These are phyloP conservation scores for Drosophila equinoxialis DNA, from an alignment of 1,140 invertebrate genomes.

Conservation along the genomic window DNA sequence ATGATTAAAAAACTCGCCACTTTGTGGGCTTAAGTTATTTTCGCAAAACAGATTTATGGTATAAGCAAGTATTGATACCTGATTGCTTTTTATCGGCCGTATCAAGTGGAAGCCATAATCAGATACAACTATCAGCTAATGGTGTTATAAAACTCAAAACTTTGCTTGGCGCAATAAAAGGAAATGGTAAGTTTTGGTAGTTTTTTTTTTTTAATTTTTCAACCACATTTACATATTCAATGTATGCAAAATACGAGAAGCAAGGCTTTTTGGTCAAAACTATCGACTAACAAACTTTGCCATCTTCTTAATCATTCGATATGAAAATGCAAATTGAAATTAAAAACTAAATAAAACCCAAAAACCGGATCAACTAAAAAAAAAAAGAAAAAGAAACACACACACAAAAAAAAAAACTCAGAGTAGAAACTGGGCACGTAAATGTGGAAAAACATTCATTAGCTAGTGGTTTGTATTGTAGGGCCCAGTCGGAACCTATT, in stretches of 20 bases:
- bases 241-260: constrained; percentile 44
- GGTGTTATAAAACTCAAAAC: neutral
- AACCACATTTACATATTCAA: constrained; percentile 46
- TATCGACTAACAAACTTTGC: neutral
- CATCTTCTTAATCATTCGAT: constrained; percentile 25
- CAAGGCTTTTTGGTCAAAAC: neutral
- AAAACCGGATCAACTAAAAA: constrained; percentile 5
- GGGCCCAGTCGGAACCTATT: constrained; percentile 6
- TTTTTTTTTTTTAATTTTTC: neutral
- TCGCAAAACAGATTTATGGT: no score
- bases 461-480: constrained; percentile 3
- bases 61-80: no score
- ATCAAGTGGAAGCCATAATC: neutral
- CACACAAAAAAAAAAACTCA: neutral
- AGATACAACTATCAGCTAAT: neutral
- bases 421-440: constrained; percentile 5
- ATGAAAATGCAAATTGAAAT: constrained; percentile 54
- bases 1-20: neutral
- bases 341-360: constrained; percentile 27
- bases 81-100: neutral
- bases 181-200: constrained; percentile 1
- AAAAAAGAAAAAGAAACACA: constrained; percentile 4
- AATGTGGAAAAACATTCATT: constrained; percentile 25
- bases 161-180: neutral
- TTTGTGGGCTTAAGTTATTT: neutral